Conservation (phyloP, 92 coral and sea anemone genomes). For the Zoanthus solanderi region DNA sequence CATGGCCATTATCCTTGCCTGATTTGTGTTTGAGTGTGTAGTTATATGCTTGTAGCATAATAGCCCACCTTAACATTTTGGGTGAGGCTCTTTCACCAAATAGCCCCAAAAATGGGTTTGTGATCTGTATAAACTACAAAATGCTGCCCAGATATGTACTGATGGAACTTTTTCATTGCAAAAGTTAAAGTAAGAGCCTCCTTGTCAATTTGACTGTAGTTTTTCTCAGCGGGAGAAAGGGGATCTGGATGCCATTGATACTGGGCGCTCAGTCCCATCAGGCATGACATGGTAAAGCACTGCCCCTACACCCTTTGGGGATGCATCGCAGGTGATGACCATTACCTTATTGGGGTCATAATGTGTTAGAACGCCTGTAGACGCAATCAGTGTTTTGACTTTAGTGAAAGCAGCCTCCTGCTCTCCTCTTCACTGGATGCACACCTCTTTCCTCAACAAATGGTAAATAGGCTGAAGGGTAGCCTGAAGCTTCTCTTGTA, state of each 20-base stretch:
- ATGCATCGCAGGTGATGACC: too few relatives aligned
- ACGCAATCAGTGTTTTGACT: conserved; percentile 29
- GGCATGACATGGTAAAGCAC: conserved; percentile 28
- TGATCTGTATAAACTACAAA: too few relatives aligned
- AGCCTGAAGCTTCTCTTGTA: conserved; percentile 42
- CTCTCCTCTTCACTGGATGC: neutral
- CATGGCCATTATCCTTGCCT: too few relatives aligned
- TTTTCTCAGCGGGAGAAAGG: conserved; percentile 5
- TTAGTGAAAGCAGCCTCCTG: neutral
- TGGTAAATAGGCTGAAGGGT: conserved; percentile 12
- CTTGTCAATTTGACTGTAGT: too few relatives aligned
- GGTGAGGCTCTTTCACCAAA: conserved; percentile 44
- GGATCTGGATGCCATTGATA: conserved; percentile 21
- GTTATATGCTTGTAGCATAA: conserved; percentile 45
- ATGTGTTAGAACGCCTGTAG: conserved; percentile 50
- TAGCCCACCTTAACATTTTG: conserved; percentile 34
- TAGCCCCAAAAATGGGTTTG: neutral
- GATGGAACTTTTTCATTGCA: conserved; percentile 6
- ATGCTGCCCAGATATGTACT: too few relatives aligned
- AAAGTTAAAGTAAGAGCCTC: neutral
- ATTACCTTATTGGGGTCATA: conserved; percentile 43
- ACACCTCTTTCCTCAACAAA: neutral
- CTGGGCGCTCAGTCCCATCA: conserved; percentile 16
- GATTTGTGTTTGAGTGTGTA: conserved; percentile 31
- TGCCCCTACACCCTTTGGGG: conserved; percentile 40